Evolutionary conservation across 2,888 invertebrate species (phyloP).

Genomic region (Parnassius mnemosyne): DNA sequence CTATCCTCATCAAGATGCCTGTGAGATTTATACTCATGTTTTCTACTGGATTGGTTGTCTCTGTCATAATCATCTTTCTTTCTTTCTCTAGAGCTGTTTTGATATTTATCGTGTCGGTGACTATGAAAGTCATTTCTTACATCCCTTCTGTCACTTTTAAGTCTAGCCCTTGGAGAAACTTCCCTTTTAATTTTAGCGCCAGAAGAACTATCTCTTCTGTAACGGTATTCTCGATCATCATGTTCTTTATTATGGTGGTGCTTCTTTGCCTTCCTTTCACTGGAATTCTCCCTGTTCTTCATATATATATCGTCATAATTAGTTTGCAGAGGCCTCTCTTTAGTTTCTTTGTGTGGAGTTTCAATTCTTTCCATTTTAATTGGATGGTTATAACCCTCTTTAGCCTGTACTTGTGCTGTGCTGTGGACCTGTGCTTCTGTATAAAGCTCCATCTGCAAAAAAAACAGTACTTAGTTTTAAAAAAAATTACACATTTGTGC

Average conservation of each 20-base stretch:
- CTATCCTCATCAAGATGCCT: not conserved
- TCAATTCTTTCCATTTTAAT: conserved; percentile 6
- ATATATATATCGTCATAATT: not conserved
- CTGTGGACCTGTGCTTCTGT: conserved; percentile 31
- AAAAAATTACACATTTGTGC: too few relatives aligned
- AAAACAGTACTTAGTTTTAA: not conserved
- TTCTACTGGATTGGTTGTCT: not conserved
- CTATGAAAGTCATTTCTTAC: not conserved
- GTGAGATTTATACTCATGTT: not conserved
- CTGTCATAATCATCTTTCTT: not conserved
- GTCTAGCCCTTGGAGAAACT: not conserved
- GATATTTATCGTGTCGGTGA: not conserved
- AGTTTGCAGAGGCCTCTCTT: not conserved
- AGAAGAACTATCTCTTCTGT: not conserved
- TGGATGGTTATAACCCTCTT: not conserved
- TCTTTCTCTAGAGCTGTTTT: not conserved
- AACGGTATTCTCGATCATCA: not conserved
- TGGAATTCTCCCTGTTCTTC: not conserved
- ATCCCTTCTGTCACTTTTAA: not conserved
- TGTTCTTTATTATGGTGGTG: not conserved
- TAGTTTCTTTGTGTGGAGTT: not conserved
- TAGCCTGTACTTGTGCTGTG: not conserved
- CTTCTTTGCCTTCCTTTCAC: not conserved
- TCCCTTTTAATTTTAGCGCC: too few relatives aligned
- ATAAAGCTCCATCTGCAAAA: conserved; percentile 51